Evolutionary conservation across 1,140 invertebrate genomes (phyloP).

Genomic region (Drosophila setifemur): DNA sequence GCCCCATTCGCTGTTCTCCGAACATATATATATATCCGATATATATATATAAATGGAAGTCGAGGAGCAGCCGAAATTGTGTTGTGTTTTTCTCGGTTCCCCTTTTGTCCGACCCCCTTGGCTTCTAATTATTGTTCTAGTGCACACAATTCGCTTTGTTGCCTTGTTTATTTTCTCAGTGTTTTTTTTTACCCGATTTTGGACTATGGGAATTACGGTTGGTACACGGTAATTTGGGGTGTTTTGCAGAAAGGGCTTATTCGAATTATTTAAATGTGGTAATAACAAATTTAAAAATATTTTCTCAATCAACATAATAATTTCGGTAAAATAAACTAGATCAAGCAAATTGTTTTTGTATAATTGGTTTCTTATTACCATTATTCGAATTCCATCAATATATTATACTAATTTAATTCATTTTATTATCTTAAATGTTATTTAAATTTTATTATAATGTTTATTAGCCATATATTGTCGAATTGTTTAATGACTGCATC

Average conservation of each 20-base stretch:
- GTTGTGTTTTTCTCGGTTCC: conserved; percentile 12
- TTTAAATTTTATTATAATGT: too few relatives aligned
- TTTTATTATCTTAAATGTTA: neutral
- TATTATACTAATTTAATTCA: too few relatives aligned
- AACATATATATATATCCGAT: neutral
- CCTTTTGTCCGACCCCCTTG: neutral
- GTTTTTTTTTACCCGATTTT: conserved; percentile 4
- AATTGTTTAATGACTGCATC: neutral
- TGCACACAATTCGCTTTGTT: conserved; percentile 33
- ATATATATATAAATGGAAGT: conserved; percentile 15
- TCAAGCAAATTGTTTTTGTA: too few relatives aligned
- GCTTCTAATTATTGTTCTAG: conserved; percentile 35
- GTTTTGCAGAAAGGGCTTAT: neutral
- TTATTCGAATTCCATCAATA: too few relatives aligned
- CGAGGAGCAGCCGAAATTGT: conserved; percentile 10
- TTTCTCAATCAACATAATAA: too few relatives aligned
- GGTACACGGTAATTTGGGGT: neutral
- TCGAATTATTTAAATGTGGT: too few relatives aligned
- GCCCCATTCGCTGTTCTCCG: conserved; percentile 7
- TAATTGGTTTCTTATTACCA: too few relatives aligned
- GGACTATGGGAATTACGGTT: conserved; percentile 21
- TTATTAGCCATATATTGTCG: neutral
- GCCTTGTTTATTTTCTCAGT: conserved; percentile 40
- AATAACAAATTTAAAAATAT: too few relatives aligned
- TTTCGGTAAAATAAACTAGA: too few relatives aligned